These are phyloP conservation scores for Epinephelus cyanopodus DNA, from an alignment of 2,113 vertebrate species.

Conservation along the genomic window DNA sequence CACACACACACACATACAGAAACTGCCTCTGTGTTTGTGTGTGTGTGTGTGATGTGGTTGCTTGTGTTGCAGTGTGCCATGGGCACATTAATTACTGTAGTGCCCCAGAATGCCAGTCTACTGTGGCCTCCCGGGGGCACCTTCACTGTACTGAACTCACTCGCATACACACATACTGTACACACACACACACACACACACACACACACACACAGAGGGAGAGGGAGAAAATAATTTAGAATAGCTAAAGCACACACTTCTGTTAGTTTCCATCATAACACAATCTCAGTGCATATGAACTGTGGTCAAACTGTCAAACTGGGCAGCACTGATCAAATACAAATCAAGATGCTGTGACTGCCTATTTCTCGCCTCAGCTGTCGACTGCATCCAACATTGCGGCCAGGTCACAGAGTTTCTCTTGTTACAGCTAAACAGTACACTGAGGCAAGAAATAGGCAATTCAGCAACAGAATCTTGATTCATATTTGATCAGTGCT, in stretches of 20 bases:
- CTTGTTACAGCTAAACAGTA: too few relatives aligned
- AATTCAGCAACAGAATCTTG: too few relatives aligned
- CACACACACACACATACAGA: conserved; percentile 1
- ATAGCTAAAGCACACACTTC: background rate
- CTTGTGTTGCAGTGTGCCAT: conserved; percentile 50
- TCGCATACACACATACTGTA: conserved; percentile 9
- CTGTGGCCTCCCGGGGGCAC: conserved; percentile 55
- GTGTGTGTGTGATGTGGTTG: conserved; percentile 6
- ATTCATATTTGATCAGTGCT: too few relatives aligned
- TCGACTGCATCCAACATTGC: too few relatives aligned
- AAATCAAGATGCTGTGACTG: too few relatives aligned
- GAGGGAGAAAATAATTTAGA: conserved; percentile 6
- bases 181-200: conserved; percentile 5
- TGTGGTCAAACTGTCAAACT: too few relatives aligned
- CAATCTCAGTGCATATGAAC: background rate
- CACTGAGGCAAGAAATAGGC: too few relatives aligned
- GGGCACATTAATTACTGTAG: conserved; percentile 66
- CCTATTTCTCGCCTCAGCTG: too few relatives aligned
- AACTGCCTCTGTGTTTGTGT: conserved; percentile 4
- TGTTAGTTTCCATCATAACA: background rate
- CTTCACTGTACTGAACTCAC: conserved; percentile 42
- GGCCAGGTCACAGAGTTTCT: too few relatives aligned
- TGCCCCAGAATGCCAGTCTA: conserved; percentile 66
- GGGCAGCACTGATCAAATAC: too few relatives aligned
- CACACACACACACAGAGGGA: conserved; percentile 7